phyloP scores from a whole-genome alignment of 2,113 vertebrate species.

The Sula dactylatra region DNA sequence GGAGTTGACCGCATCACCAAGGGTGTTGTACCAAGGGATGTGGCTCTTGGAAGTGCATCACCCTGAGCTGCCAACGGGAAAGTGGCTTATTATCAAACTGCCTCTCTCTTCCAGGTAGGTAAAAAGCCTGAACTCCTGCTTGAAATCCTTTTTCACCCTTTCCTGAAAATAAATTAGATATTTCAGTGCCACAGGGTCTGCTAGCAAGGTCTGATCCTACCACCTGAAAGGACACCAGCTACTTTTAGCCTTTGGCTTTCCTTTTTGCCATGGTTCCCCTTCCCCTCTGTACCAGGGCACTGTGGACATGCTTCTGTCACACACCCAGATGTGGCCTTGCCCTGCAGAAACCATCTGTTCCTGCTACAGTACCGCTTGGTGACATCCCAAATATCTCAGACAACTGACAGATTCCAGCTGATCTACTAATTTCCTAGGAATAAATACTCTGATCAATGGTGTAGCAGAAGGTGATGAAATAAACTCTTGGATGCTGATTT shows the following conservation, averaged over 20 bases:
- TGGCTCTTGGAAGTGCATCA: not conserved
- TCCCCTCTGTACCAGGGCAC: not conserved
- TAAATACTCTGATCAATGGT: not conserved
- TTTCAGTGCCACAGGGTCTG: not conserved
- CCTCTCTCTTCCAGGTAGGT: not conserved
- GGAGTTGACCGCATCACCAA: not conserved
- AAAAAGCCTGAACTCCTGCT: not conserved
- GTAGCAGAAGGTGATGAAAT: not conserved
- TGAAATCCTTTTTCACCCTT: slow-evolving; percentile 49
- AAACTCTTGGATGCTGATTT: not conserved
- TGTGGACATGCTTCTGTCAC: not conserved
- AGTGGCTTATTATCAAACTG: not conserved
- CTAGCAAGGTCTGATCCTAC: not conserved
- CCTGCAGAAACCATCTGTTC: not conserved
- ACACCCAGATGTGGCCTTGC: not conserved
- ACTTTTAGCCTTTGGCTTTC: not conserved
- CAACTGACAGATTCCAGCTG: not conserved
- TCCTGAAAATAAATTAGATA: slow-evolving; percentile 46
- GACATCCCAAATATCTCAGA: not conserved
- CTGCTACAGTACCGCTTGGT: not conserved
- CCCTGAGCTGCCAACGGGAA: not conserved
- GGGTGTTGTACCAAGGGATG: not conserved
- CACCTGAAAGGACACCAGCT: not conserved
- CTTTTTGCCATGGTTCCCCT: not conserved
- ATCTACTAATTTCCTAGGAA: not conserved